phyloP scores from a whole-genome alignment of 1,140 invertebrate genomes.

The Mizuhopecten yessoensis region DNA sequence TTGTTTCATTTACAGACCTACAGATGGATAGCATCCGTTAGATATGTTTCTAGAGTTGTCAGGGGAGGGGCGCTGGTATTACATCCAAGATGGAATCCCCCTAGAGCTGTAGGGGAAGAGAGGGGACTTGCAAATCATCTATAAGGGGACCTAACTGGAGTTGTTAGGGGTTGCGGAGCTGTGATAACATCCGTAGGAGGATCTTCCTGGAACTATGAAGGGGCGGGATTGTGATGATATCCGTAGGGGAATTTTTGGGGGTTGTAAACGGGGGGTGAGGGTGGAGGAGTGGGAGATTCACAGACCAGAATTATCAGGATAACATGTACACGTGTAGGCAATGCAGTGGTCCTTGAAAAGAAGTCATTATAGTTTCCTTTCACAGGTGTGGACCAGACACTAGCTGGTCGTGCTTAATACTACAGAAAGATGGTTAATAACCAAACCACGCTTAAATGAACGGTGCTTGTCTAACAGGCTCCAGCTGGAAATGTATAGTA shows the following conservation, averaged over 20 bases:
- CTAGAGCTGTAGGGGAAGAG: too few species aligned
- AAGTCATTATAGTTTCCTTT: neutral
- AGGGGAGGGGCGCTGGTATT: too few species aligned
- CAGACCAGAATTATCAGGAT: neutral
- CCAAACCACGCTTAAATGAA: neutral
- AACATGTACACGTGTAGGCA: conserved; percentile 1
- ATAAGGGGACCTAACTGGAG: too few species aligned
- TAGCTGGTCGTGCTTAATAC: neutral
- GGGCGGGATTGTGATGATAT: neutral
- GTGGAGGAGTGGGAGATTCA: neutral
- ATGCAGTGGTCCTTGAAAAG: neutral
- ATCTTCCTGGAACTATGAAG: neutral
- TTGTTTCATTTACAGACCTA: too few species aligned
- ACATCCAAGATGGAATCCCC: too few species aligned
- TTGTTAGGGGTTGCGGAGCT: too few species aligned
- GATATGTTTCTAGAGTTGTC: too few species aligned
- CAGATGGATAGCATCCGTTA: too few species aligned
- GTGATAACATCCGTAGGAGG: neutral
- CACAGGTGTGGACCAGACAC: conserved; percentile 25
- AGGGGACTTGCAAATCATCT: too few species aligned
- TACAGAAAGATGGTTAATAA: neutral
- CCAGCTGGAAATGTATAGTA: neutral
- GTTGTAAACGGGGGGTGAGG: too few species aligned
- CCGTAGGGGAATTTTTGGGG: too few species aligned
- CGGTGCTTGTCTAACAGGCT: neutral